Conservation (phyloP, 2,113 vertebrate species). For the Isurus oxyrinchus region DNA sequence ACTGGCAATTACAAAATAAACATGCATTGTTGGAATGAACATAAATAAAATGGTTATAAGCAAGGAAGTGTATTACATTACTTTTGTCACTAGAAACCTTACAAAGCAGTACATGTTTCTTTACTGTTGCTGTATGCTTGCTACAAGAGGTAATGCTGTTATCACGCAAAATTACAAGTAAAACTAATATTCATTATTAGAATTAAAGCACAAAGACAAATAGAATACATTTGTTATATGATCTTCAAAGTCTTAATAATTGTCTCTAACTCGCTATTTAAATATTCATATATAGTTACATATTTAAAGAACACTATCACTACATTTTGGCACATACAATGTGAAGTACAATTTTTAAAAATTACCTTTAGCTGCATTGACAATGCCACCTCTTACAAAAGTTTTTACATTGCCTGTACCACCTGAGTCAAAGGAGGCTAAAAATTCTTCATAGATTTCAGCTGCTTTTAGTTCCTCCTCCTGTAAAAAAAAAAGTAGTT, state of each 20-base stretch:
- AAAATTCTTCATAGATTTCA: slow-evolving; percentile 69
- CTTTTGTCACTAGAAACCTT: background rate
- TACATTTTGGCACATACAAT: background rate
- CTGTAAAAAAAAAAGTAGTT: slow-evolving; percentile 30
- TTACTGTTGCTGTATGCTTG: background rate
- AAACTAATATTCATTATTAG: background rate
- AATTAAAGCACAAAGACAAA: background rate
- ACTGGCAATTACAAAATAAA: background rate
- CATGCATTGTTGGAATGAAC: background rate
- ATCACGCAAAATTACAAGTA: background rate
- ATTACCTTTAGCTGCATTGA: slow-evolving; percentile 65
- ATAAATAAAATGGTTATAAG: background rate
- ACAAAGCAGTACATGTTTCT: background rate
- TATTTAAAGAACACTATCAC: background rate
- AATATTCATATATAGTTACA: background rate
- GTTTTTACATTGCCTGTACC: slow-evolving; percentile 60
- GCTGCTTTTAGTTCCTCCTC: slow-evolving; percentile 71
- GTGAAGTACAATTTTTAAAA: background rate
- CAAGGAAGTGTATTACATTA: background rate
- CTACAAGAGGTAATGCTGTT: background rate
- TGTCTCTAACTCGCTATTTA: background rate
- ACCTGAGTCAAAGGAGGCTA: slow-evolving; percentile 64
- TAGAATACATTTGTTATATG: background rate
- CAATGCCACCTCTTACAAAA: slow-evolving; percentile 68
- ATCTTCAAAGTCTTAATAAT: background rate